Evolutionary conservation across 2,113 vertebrate species (phyloP).

Genomic region (Zonotrichia leucophrys): DNA sequence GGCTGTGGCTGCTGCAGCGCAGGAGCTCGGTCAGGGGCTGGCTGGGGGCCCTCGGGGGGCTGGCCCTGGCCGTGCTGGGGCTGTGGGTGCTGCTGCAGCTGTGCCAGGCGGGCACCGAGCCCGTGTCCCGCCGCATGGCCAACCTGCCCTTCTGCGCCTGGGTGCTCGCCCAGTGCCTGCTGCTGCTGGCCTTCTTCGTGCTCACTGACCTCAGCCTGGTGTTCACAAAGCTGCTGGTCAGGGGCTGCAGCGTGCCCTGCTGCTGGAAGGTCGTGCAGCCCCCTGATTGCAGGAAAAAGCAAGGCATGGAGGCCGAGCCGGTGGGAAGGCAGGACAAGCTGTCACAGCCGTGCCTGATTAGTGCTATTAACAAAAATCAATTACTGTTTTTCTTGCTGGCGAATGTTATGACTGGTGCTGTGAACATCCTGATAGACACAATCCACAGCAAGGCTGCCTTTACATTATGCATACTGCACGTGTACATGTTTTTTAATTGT

Average conservation of each 20-base stretch:
- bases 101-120: slow-evolving; percentile 76
- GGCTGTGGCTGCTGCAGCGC: slow-evolving; percentile 77
- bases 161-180: slow-evolving; percentile 83
- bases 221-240: slow-evolving; percentile 80
- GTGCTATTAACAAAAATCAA: slow-evolving; percentile 91
- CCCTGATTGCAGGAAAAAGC: neutral
- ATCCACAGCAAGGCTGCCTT: slow-evolving; percentile 72
- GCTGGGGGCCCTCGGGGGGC: slow-evolving; percentile 59
- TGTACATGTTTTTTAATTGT: slow-evolving; percentile 90
- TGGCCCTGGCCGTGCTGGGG: slow-evolving; percentile 60
- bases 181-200: slow-evolving; percentile 77
- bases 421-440: slow-evolving; percentile 86
- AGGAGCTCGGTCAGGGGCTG: slow-evolving; percentile 78
- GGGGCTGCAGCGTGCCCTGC: slow-evolving; percentile 74
- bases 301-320: neutral
- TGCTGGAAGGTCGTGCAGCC: slow-evolving; percentile 75
- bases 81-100: slow-evolving; percentile 70
- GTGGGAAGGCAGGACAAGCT: neutral
- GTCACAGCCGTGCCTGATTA: slow-evolving; percentile 78
- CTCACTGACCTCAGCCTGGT: slow-evolving; percentile 78
- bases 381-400: slow-evolving; percentile 89
- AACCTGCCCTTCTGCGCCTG: slow-evolving; percentile 90
- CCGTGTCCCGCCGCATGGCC: slow-evolving; percentile 88
- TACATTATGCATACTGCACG: slow-evolving; percentile 77
- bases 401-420: slow-evolving; percentile 88